phyloP scores from a whole-genome alignment of 2,888 invertebrate species.

The Luperina testacea region DNA sequence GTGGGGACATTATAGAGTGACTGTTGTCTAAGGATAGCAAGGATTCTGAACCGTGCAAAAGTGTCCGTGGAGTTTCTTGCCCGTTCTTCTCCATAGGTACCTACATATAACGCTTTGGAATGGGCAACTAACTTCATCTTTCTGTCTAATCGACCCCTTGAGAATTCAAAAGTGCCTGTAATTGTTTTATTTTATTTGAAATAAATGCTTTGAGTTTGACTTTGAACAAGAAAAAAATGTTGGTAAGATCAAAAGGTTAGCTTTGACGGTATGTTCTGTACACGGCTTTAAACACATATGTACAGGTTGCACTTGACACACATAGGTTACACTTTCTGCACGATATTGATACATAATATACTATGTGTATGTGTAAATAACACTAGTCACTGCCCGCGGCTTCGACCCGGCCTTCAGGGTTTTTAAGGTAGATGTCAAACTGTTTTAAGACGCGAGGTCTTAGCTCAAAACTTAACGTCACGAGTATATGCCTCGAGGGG shows the following conservation, averaged over 20 bases:
- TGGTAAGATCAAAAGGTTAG: slow-evolving; percentile 67
- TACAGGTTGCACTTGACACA: slow-evolving; percentile 78
- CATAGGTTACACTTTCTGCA: slow-evolving; percentile 73
- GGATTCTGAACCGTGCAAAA: neutral
- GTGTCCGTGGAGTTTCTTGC: too few species aligned
- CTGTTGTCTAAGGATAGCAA: neutral
- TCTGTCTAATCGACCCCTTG: neutral
- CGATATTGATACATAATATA: slow-evolving; percentile 61
- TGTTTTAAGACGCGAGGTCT: slow-evolving; percentile 39
- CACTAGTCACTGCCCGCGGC: slow-evolving; percentile 56
- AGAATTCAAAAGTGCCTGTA: neutral
- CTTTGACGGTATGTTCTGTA: slow-evolving; percentile 47
- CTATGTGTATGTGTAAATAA: slow-evolving; percentile 49
- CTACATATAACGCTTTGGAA: neutral
- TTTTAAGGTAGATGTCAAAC: slow-evolving; percentile 50
- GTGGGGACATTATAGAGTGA: neutral
- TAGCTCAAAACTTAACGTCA: slow-evolving; percentile 18
- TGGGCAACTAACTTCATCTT: neutral
- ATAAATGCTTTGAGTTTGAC: neutral
- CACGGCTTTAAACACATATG: slow-evolving; percentile 66
- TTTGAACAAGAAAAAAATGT: slow-evolving; percentile 9
- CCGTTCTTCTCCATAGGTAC: too few species aligned
- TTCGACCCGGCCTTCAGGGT: slow-evolving; percentile 51
- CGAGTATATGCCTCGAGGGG: neutral
- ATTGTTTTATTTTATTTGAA: slow-evolving; percentile 1